These are phyloP conservation scores for Diprion similis DNA, from an alignment of 1,140 invertebrate genomes.

Conservation along the genomic window DNA sequence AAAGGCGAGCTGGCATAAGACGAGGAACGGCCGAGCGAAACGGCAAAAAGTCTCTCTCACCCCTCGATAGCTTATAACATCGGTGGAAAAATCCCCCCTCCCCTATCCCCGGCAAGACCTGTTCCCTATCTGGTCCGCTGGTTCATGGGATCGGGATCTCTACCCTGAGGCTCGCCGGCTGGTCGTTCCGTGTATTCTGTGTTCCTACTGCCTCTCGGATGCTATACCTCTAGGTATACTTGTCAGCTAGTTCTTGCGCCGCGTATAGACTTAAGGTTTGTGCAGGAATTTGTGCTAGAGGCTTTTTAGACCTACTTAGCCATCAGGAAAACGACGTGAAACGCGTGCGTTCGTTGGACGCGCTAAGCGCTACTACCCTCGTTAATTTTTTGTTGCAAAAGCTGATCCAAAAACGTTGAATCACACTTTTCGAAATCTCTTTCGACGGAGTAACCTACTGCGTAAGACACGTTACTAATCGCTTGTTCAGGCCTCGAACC, in stretches of 20 bases:
- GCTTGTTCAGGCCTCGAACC: too few relatives aligned
- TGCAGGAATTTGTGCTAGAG: constrained; percentile 46
- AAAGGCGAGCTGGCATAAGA: constrained; percentile 7
- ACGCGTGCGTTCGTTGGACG: neutral
- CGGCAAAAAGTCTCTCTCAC: neutral
- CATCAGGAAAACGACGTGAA: neutral
- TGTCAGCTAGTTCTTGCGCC: constrained; percentile 39
- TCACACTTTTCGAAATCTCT: neutral
- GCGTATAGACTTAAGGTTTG: constrained; percentile 32
- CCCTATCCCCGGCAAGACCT: constrained; percentile 30
- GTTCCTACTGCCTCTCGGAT: neutral
- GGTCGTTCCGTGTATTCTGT: constrained; percentile 29
- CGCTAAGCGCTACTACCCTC: neutral
- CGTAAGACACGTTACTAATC: too few relatives aligned
- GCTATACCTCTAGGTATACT: constrained; percentile 4
- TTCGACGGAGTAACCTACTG: neutral
- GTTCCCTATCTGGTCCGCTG: constrained; percentile 33
- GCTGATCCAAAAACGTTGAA: neutral
- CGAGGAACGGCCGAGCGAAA: neutral
- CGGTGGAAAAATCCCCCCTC: constrained; percentile 31
- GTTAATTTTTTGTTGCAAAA: neutral
- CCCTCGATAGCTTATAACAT: constrained; percentile 18
- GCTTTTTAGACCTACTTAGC: constrained; percentile 12
- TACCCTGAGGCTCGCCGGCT: constrained; percentile 13
- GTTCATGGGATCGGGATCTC: constrained; percentile 34